Conservation (phyloP, 2,797 vertebrate genomes). For the Phrynocephalus vlangalii region DNA sequence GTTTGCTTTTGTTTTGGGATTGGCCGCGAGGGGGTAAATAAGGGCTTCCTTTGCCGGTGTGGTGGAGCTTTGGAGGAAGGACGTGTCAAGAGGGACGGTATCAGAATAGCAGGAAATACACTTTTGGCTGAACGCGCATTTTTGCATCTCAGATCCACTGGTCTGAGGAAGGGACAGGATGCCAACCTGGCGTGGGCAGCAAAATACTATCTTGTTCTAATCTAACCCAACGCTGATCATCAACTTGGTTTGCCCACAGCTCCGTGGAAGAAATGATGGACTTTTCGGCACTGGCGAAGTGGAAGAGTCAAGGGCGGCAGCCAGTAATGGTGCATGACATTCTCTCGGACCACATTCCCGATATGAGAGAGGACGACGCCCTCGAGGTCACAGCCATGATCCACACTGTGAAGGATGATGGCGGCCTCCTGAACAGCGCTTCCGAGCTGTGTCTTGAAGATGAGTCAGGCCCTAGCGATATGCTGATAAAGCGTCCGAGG, state of each 20-base stretch:
- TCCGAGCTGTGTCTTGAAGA: conserved; percentile 9
- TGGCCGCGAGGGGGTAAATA: no score
- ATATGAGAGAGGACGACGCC: neutral
- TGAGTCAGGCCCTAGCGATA: neutral
- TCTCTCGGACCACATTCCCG: neutral
- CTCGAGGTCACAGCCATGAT: conserved; percentile 16
- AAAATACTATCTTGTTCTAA: neutral
- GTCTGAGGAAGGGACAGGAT: neutral
- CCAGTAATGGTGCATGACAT: conserved; percentile 35
- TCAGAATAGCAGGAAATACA: no score
- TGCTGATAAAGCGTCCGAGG: neutral
- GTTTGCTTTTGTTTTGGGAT: no score
- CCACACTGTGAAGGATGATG: neutral
- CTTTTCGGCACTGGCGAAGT: conserved; percentile 11
- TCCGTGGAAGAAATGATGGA: conserved; percentile 9
- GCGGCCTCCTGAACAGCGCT: neutral
- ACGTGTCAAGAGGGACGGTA: no score
- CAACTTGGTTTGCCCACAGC: conserved; percentile 13
- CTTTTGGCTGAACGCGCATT: no score
- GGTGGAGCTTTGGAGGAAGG: no score
- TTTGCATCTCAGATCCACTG: no score
- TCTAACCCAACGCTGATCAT: neutral
- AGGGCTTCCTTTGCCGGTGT: no score
- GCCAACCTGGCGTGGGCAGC: neutral
- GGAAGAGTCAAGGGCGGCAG: neutral